Evolutionary conservation across 1,140 invertebrate species (phyloP).

Genomic region (Drosophila santomea): DNA sequence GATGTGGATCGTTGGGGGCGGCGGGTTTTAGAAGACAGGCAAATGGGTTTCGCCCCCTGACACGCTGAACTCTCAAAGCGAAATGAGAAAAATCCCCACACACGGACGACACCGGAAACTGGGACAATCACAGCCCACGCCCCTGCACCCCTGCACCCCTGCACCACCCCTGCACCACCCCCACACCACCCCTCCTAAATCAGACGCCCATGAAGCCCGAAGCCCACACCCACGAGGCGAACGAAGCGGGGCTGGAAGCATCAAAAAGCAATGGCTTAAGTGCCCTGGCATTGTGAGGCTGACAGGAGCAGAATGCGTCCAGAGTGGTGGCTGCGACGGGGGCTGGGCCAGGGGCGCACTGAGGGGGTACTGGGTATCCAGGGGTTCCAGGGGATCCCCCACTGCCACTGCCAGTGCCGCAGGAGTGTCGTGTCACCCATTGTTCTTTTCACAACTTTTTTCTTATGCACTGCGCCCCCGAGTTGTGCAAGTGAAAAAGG

Average conservation of each 20-base stretch:
- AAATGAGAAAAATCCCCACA: slow-evolving; percentile 78
- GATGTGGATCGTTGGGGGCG: background rate
- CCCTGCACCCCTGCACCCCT: background rate
- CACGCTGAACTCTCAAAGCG: slow-evolving; percentile 76
- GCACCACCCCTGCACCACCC: too few relatives aligned
- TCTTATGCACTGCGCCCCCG: slow-evolving; percentile 29
- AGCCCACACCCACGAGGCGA: slow-evolving; percentile 17
- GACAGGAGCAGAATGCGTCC: slow-evolving; percentile 60
- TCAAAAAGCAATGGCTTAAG: slow-evolving; percentile 81
- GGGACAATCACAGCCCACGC: slow-evolving; percentile 50
- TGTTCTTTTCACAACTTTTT: slow-evolving; percentile 77
- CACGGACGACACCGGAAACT: slow-evolving; percentile 72
- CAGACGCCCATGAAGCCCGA: slow-evolving; percentile 7
- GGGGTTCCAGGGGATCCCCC: background rate
- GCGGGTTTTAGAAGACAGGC: slow-evolving; percentile 59
- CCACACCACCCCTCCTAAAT: slow-evolving; percentile 12
- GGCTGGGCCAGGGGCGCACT: background rate
- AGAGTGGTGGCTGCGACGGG: background rate
- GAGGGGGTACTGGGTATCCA: background rate
- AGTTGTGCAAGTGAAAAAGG: slow-evolving; percentile 69
- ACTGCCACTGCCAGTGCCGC: slow-evolving; percentile 27
- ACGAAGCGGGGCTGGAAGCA: slow-evolving; percentile 49
- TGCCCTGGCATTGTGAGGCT: slow-evolving; percentile 73
- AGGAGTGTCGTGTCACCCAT: slow-evolving; percentile 56
- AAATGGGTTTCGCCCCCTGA: slow-evolving; percentile 74